Evolutionary conservation across 2,797 vertebrate species (phyloP).

Genomic region (Spinus olivaceus): DNA sequence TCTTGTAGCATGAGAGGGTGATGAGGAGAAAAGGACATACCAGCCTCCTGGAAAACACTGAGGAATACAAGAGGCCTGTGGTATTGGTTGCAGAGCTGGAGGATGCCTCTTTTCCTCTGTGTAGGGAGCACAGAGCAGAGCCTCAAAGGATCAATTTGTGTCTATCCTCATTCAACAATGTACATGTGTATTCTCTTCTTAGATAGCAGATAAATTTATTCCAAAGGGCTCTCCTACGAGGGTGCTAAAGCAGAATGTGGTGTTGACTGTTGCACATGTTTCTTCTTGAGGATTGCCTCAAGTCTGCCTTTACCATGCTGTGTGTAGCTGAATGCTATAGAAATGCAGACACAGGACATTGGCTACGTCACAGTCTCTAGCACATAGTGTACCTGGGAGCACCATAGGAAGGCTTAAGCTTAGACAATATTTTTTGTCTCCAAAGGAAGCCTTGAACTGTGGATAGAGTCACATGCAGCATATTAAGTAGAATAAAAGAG

Average conservation of each 20-base stretch:
- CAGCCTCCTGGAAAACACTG: background rate
- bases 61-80: background rate
- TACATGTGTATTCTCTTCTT: background rate
- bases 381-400: background rate
- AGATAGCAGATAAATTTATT: background rate
- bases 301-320: background rate
- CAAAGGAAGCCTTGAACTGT: background rate
- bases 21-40: background rate
- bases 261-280: background rate
- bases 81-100: background rate
- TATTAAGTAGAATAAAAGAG: background rate
- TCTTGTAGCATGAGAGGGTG: background rate
- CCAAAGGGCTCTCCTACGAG: background rate
- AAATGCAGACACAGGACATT: background rate
- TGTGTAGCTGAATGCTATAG: background rate
- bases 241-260: background rate
- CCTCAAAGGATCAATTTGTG: fast-evolving
- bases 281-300: background rate
- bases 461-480: background rate
- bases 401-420: background rate
- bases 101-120: background rate
- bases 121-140: background rate
- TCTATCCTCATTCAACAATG: background rate
- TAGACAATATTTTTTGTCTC: background rate
- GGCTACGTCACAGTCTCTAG: background rate